Evolutionary conservation across 2,113 vertebrate species (phyloP).

Genomic region (Columbina picui): DNA sequence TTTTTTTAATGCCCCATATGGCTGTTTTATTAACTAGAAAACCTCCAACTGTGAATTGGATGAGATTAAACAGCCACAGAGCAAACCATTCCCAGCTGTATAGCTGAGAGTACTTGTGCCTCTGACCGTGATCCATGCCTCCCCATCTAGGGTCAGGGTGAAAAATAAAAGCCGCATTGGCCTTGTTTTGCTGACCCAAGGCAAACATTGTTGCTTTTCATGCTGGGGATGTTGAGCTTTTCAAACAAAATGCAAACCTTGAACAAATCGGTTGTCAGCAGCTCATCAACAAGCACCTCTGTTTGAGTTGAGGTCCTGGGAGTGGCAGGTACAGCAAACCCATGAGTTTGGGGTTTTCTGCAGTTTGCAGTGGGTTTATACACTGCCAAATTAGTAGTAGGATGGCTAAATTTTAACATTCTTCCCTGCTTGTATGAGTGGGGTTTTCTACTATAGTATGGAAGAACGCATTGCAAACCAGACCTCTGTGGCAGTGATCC

Average conservation of each 20-base stretch:
- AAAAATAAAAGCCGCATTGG: constrained; percentile 1
- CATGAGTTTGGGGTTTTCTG: background rate
- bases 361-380: background rate
- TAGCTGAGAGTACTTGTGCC: background rate
- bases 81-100: background rate
- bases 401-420: background rate
- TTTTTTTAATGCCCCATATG: constrained; percentile 27
- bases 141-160: background rate
- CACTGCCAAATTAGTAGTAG: background rate
- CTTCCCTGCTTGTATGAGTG: background rate
- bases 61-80: constrained; percentile 29
- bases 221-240: background rate
- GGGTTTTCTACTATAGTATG: background rate
- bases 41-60: constrained; percentile 49
- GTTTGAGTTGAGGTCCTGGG: background rate
- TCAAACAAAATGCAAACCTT: background rate
- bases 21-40: constrained; percentile 2
- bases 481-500: background rate
- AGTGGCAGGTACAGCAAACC: background rate
- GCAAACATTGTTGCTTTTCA: background rate
- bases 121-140: background rate
- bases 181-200: background rate
- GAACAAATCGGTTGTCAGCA: background rate
- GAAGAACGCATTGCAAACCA: background rate
- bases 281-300: background rate